Evolutionary conservation across 2,113 vertebrate genomes (phyloP).

Genomic region (Eira barbara): DNA sequence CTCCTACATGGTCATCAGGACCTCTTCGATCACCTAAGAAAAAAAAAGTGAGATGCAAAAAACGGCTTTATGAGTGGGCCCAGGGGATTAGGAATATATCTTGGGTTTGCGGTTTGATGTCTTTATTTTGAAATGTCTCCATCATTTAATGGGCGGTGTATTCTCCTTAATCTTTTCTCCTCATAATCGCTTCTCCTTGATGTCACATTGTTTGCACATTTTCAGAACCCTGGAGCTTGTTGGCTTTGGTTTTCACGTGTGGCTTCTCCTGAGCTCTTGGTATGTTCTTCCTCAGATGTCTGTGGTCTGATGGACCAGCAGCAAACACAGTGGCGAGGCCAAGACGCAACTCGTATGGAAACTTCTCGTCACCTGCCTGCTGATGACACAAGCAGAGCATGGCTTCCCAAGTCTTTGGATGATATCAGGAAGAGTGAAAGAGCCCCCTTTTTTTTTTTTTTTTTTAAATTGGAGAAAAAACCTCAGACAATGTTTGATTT

Average conservation of each 20-base stretch:
- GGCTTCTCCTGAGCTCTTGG: not conserved
- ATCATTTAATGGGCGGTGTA: not conserved
- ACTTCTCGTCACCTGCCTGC: fast-evolving
- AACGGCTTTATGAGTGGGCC: fast-evolving
- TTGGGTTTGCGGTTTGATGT: not conserved
- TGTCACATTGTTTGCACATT: not conserved
- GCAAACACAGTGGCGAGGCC: not conserved
- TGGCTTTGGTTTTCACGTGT: not conserved
- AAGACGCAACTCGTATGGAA: fast-evolving
- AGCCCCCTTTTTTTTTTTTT: not conserved
- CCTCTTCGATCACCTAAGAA: not conserved
- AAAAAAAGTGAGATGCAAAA: not conserved
- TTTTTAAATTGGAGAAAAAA: not conserved
- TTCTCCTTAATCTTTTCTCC: not conserved
- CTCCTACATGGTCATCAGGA: not conserved
- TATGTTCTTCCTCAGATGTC: fast-evolving
- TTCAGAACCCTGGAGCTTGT: not conserved
- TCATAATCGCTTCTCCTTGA: not conserved
- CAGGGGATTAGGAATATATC: no score
- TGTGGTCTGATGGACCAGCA: fast-evolving
- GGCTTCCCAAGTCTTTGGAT: not conserved
- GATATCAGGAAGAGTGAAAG: not conserved
- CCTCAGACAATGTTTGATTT: not conserved
- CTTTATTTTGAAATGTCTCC: not conserved
- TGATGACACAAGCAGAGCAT: fast-evolving